Conservation (phyloP, 2,113 vertebrate species). For the Nothobranchius furzeri region DNA sequence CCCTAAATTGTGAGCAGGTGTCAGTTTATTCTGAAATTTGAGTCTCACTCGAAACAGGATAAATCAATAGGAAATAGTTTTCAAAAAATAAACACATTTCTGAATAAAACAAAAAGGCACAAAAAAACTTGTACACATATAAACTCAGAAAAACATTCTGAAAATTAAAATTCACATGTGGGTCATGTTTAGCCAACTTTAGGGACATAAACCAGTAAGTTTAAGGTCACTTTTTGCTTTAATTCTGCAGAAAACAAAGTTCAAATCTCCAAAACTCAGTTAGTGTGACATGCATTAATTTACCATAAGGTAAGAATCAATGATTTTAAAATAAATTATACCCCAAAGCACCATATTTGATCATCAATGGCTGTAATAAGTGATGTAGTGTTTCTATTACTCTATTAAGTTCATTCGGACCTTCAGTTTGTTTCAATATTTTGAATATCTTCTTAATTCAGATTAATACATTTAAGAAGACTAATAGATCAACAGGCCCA, state of each 20-base stretch:
- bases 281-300: neutral
- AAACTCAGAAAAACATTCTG: neutral
- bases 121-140: neutral
- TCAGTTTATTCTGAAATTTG: neutral
- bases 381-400: no score
- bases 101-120: slow-evolving; percentile 31
- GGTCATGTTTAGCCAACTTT: neutral
- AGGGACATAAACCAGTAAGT: neutral
- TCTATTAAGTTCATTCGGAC: no score
- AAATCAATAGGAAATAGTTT: neutral
- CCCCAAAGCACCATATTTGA: neutral
- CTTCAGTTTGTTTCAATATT: no score
- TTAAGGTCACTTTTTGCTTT: neutral
- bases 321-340: neutral
- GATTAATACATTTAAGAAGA: no score
- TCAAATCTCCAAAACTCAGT: neutral
- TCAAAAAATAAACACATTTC: slow-evolving; percentile 4
- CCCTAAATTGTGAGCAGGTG: slow-evolving; percentile 10
- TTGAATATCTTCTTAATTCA: no score
- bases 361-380: neutral
- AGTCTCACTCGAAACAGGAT: slow-evolving; percentile 8
- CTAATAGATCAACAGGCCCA: no score
- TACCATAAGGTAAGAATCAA: neutral
- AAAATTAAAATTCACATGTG: neutral
- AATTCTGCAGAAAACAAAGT: neutral